Evolutionary conservation across 2,888 invertebrate species (phyloP).

Genomic region (Chrysomela aeneicollis): DNA sequence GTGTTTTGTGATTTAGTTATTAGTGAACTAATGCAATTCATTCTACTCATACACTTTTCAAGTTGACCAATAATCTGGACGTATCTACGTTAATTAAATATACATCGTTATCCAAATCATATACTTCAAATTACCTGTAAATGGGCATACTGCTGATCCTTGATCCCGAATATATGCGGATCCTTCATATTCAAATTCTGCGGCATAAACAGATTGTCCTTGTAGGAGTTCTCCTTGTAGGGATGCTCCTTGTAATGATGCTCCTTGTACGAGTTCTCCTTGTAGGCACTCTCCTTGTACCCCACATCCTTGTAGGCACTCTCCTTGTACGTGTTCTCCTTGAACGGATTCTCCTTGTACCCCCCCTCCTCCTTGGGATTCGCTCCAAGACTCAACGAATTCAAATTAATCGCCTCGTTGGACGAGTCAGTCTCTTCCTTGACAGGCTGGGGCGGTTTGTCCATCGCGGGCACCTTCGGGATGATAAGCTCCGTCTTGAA

Average conservation of each 20-base stretch:
- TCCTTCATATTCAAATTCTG: slow-evolving; percentile 50
- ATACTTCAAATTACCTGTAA: not conserved
- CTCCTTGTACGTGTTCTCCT: slow-evolving; percentile 23
- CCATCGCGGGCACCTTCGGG: slow-evolving; percentile 67
- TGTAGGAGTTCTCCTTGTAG: slow-evolving; percentile 34
- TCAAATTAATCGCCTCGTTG: slow-evolving; percentile 51
- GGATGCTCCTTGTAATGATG: slow-evolving; percentile 31
- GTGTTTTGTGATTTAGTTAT: too few relatives aligned
- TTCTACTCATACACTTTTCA: too few relatives aligned
- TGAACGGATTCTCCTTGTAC: slow-evolving; percentile 36
- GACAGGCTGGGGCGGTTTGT: slow-evolving; percentile 61
- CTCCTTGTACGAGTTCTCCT: not conserved
- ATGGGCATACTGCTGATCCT: slow-evolving; percentile 43
- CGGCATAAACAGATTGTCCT: slow-evolving; percentile 49
- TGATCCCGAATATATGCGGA: slow-evolving; percentile 52
- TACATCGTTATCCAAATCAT: too few relatives aligned
- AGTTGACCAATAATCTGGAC: too few relatives aligned
- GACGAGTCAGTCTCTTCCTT: slow-evolving; percentile 57
- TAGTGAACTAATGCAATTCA: too few relatives aligned
- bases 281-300: not conserved
- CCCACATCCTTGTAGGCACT: not conserved
- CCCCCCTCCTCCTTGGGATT: slow-evolving; percentile 38
- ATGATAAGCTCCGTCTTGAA: slow-evolving; percentile 71
- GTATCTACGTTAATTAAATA: too few relatives aligned
- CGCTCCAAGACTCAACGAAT: slow-evolving; percentile 38